Evolutionary conservation across 2,113 vertebrate species (phyloP).

Genomic region (Mungos mungo): DNA sequence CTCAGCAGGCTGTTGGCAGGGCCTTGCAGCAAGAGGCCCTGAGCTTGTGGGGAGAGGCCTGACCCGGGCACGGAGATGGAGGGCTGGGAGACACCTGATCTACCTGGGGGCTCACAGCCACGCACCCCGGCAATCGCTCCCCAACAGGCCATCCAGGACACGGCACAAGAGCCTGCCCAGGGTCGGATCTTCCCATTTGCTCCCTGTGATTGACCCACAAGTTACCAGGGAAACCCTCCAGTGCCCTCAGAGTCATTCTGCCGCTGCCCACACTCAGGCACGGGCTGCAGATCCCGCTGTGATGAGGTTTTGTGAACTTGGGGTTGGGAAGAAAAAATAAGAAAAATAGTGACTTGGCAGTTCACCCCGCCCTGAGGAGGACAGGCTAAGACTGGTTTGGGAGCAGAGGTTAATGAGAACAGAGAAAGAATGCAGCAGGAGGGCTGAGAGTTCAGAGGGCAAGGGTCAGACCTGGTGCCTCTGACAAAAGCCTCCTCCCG

Average conservation of each 20-base stretch:
- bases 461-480: not conserved
- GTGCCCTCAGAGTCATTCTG: not conserved
- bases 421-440: constrained; percentile 27
- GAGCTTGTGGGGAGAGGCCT: not conserved
- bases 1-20: not conserved
- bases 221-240: not conserved
- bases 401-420: constrained; percentile 20
- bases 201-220: not conserved
- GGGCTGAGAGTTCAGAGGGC: not conserved
- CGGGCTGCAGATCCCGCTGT: not conserved
- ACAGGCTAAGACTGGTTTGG: not conserved
- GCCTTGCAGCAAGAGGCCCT: not conserved
- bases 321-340: not conserved
- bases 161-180: not conserved
- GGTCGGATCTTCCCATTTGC: not conserved
- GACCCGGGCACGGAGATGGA: not conserved
- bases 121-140: not conserved
- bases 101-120: not conserved
- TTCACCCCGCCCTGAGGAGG: not conserved
- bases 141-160: not conserved
- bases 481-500: not conserved
- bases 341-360: constrained; percentile 9
- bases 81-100: not conserved
- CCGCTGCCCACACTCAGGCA: not conserved
- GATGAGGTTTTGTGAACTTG: not conserved